A percentile compares a stretch with the other conserved stretches of the same genome.
Conservation (phyloP, 2,888 invertebrate species). For the Machimus atricapillus region DNA sequence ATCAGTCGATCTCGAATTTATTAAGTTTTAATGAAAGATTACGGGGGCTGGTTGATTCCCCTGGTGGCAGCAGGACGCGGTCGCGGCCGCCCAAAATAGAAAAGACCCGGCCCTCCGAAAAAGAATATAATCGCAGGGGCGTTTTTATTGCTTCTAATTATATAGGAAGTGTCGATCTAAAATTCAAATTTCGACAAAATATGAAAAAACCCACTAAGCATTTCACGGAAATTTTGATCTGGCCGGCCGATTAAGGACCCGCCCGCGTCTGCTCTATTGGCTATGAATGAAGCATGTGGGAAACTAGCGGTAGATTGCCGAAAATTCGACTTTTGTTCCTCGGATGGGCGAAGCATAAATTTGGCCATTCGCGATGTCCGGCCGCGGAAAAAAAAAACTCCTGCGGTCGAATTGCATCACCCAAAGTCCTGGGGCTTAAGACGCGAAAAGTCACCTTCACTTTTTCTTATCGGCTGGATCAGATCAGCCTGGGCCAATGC, state of each 20-base stretch:
- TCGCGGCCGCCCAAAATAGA: not conserved
- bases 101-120: not conserved
- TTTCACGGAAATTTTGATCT: slow-evolving; percentile 41
- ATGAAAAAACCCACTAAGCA: slow-evolving; percentile 31
- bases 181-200: slow-evolving; percentile 46
- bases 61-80: not conserved
- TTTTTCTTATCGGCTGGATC: not conserved
- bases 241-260: not conserved
- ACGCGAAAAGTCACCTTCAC: not conserved
- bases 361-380: not conserved
- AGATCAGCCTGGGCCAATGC: not conserved
- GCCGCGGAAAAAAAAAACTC: not conserved
- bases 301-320: slow-evolving; percentile 25
- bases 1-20: slow-evolving; percentile 39
- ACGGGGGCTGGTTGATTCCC: not conserved
- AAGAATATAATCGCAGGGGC: slow-evolving; percentile 41
- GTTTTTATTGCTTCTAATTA: slow-evolving; percentile 47
- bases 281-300: not conserved
- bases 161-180: slow-evolving; percentile 46
- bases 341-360: not conserved
- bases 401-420: not conserved
- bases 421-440: not conserved
- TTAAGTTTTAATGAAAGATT: slow-evolving; percentile 42
- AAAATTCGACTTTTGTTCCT: not conserved
- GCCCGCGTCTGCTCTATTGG: not conserved